Conservation (phyloP, 92 coral and sea anemone genomes). For the Montipora capitata region DNA sequence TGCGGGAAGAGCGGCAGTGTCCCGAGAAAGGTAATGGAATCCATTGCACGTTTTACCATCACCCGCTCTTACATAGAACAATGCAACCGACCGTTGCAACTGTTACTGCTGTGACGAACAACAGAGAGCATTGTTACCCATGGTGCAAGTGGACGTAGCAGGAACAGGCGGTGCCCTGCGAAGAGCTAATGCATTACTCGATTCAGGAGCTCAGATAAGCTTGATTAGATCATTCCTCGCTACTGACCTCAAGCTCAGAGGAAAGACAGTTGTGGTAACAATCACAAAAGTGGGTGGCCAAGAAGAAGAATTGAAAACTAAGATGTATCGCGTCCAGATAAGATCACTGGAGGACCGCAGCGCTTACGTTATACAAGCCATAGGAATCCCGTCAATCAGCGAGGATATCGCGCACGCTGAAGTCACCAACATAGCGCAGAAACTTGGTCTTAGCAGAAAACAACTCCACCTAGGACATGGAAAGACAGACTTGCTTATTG, state of each 20-base stretch:
- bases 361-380: conserved; percentile 29
- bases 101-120: conserved; percentile 13
- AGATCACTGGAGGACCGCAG: conserved; percentile 28
- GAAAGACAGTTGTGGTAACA: conserved; percentile 6
- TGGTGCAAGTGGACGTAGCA: conserved; percentile 24
- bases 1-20: conserved; percentile 60
- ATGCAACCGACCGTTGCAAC: conserved; percentile 13
- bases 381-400: conserved; percentile 63
- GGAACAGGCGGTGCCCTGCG: conserved; percentile 12
- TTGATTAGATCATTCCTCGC: conserved; percentile 27
- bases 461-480: conserved; percentile 50
- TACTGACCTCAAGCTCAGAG: conserved; percentile 20
- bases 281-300: conserved; percentile 20
- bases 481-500: conserved; percentile 60
- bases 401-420: conserved; percentile 23
- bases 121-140: conserved; percentile 31
- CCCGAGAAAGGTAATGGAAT: conserved; percentile 20
- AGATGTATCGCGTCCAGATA: conserved; percentile 57
- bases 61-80: conserved; percentile 38
- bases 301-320: conserved; percentile 64
- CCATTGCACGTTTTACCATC: conserved; percentile 49
- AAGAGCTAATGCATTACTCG: conserved; percentile 32
- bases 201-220: conserved; percentile 57
- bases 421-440: conserved; percentile 30
- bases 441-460: conserved; percentile 37